phyloP scores from a whole-genome alignment of 1,140 invertebrate genomes.

The Drosophila carrolli region DNA sequence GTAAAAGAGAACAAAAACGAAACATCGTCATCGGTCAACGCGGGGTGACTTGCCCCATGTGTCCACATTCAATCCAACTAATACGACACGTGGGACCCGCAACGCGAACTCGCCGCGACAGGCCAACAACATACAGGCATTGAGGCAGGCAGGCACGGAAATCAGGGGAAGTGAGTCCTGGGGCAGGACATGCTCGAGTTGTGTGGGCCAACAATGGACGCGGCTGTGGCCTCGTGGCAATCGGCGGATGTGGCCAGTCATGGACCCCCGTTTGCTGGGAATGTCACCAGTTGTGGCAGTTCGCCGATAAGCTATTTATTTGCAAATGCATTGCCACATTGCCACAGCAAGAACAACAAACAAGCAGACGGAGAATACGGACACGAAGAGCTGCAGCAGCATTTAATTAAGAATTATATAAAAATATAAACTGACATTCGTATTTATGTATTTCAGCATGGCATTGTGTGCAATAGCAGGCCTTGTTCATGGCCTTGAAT shows the following conservation, averaged over 20 bases:
- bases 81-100: slow-evolving; percentile 69
- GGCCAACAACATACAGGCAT: slow-evolving; percentile 3
- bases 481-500: slow-evolving; percentile 37
- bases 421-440: slow-evolving; percentile 34
- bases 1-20: slow-evolving; percentile 5
- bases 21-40: slow-evolving; percentile 37
- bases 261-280: slow-evolving; percentile 20
- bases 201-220: slow-evolving; percentile 53
- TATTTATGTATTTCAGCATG: slow-evolving; percentile 12
- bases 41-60: slow-evolving; percentile 27
- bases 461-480: slow-evolving; percentile 18
- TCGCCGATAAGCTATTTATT: slow-evolving; percentile 48
- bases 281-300: slow-evolving; percentile 52
- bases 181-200: slow-evolving; percentile 72
- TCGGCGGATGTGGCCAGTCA: slow-evolving; percentile 51
- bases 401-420: slow-evolving; percentile 53
- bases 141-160: neutral
- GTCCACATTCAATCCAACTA: slow-evolving; percentile 63
- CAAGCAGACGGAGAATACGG: neutral
- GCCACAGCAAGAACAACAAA: slow-evolving; percentile 12
- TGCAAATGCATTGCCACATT: slow-evolving; percentile 35
- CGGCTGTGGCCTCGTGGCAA: slow-evolving; percentile 26
- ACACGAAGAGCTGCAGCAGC: slow-evolving; percentile 15
- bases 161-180: slow-evolving; percentile 5
- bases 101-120: slow-evolving; percentile 38